Base-by-base conservation (phyloP, 2,113 vertebrate species). In the Notechis scutatus region DNA sequence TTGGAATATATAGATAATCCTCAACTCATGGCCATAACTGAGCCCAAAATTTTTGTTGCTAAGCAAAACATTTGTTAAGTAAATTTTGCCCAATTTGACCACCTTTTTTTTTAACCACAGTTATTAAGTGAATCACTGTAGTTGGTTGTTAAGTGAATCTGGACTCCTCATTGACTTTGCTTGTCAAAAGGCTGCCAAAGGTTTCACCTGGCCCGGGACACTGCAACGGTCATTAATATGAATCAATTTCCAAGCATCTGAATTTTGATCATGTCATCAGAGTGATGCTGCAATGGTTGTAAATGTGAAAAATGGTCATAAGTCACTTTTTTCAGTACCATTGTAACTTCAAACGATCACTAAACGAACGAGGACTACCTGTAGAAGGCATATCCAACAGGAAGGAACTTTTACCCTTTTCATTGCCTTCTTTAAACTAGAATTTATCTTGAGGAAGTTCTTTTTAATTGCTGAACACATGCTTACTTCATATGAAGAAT, bases 401-500 rank as follows among this genome's bases (percentile, higher is more conserved):
- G 64, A 74, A 14, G 14, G 88, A 29, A 42, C 1, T 23, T 92
- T 59, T 86, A 23, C 47, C 10, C n/a, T 18, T 7, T 85, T 21
- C 47, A 24, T 86, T 10, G 6, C 29, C 11, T 42, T 89, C 39
- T 56, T 47, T 89, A 52, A 92, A 34, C 10, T 85, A 56, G 52
- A 59, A 87, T 23, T n/a, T 12, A 54, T 39, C 12, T 92, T 52
- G 45, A 85, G 21, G 54, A 90, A 52, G 39, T 61, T 61, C 18
- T 85, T 39, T 57, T 89, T 85, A 90, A 90, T 86, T 64, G 74
- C 21, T 21, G 26, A 87, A 86, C 54, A 92, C 52, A 52, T 86
- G 55, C 74, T 93, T 90, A 52, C 64, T 90, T n/a, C 42, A 86
- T 18, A 92, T 92, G 54, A 85, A 92, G 23, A 59, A 90, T 86